These are phyloP conservation scores for Bhutanitis thaidina DNA, from an alignment of 2,888 invertebrate species.

Conservation along the genomic window DNA sequence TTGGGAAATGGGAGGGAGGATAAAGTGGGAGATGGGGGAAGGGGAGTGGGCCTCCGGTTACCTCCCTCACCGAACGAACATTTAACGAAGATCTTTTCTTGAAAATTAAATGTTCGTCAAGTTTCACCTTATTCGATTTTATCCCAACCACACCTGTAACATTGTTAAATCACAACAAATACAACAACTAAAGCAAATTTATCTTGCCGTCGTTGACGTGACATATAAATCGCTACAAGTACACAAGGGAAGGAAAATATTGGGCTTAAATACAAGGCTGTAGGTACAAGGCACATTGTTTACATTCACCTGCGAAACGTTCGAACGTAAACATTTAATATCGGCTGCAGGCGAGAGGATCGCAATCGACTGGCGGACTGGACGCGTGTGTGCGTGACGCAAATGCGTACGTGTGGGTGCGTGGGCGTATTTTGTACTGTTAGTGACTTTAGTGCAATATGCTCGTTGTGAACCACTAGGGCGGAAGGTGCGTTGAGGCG, in stretches of 20 bases:
- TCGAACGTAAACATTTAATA: slow-evolving; percentile 66
- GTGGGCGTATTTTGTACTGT: neutral
- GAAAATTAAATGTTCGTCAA: no score
- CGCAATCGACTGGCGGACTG: slow-evolving; percentile 13
- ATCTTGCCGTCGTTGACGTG: slow-evolving; percentile 1
- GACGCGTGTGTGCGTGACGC: slow-evolving; percentile 11
- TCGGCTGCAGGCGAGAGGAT: slow-evolving; percentile 44
- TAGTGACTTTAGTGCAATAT: slow-evolving; percentile 1
- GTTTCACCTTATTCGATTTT: no score
- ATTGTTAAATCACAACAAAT: neutral
- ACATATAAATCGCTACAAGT: slow-evolving; percentile 30
- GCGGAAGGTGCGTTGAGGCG: neutral
- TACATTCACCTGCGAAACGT: slow-evolving; percentile 51
- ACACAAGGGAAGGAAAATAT: slow-evolving; percentile 47
- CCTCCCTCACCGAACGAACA: no score
- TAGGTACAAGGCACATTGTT: slow-evolving; percentile 42
- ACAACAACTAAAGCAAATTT: slow-evolving; percentile 1
- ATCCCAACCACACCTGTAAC: no score
- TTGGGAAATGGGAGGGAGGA: no score
- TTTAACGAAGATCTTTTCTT: no score
- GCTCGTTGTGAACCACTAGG: neutral
- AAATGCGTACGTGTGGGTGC: neutral
- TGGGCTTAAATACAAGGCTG: slow-evolving; percentile 40
- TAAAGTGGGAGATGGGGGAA: no score
- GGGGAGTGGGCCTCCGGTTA: no score